A percentile compares a stretch with the other conserved stretches of the same genome.
These are phyloP conservation scores for Diabrotica virgifera DNA, from an alignment of 1,140 invertebrate species.

Conservation along the genomic window DNA sequence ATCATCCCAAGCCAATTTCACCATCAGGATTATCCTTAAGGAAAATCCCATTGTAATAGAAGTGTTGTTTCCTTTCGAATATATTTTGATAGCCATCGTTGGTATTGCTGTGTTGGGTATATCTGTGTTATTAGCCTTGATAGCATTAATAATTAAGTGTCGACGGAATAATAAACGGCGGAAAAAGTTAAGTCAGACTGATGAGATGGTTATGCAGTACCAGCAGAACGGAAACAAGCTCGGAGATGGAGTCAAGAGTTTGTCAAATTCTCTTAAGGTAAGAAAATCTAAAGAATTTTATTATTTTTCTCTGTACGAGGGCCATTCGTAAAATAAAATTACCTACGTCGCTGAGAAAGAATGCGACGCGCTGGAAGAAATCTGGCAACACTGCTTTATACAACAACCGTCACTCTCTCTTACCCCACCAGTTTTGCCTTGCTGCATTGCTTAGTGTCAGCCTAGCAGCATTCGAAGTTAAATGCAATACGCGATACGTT, in stretches of 20 bases:
- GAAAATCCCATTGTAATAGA: conserved; percentile 65
- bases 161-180: conserved; percentile 48
- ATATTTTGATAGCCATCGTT: conserved; percentile 63
- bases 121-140: conserved; percentile 59
- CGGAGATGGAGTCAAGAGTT: conserved; percentile 18
- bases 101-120: conserved; percentile 54
- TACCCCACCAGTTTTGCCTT: too few species aligned
- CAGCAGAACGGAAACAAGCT: conserved; percentile 39
- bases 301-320: too few species aligned
- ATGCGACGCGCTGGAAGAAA: too few species aligned
- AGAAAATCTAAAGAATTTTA: background rate
- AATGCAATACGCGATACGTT: too few species aligned
- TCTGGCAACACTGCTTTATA: too few species aligned
- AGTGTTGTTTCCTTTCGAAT: conserved; percentile 64
- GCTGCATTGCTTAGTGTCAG: too few species aligned
- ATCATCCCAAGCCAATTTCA: conserved; percentile 70
- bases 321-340: too few species aligned
- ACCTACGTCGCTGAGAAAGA: too few species aligned
- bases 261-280: conserved; percentile 16
- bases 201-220: conserved; percentile 45
- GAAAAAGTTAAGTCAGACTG: conserved; percentile 41
- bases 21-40: conserved; percentile 68
- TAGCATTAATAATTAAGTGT: conserved; percentile 60
- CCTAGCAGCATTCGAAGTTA: too few species aligned
- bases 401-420: too few species aligned